A percentile compares a stretch with the other conserved stretches of the same genome.
Conservation (phyloP, 1,140 invertebrate species). For the Oncopeltus fasciatus region DNA sequence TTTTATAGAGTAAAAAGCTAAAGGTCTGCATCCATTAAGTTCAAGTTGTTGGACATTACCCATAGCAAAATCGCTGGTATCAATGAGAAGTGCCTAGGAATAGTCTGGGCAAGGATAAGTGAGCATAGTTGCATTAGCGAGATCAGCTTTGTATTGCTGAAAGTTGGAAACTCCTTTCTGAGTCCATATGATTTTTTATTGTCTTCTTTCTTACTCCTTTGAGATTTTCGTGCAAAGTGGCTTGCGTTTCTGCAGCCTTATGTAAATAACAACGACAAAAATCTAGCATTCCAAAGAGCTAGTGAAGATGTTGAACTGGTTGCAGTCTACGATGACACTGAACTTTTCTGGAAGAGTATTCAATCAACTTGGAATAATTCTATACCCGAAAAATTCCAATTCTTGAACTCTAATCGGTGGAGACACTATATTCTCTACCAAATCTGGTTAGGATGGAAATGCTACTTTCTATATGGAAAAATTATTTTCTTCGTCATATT, state of each 20-base stretch:
- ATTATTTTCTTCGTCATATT: no score
- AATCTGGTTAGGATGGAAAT: no score
- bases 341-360: no score
- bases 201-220: conserved; percentile 22
- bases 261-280: conserved; percentile 10
- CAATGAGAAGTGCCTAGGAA: neutral
- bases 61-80: neutral
- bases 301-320: neutral
- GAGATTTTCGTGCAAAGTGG: conserved; percentile 15
- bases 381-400: neutral
- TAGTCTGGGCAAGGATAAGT: neutral
- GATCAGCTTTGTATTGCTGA: conserved; percentile 16
- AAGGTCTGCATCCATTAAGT: neutral
- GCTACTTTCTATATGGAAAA: no score
- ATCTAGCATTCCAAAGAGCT: conserved; percentile 16
- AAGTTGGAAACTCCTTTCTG: conserved; percentile 8
- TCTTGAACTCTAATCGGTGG: neutral
- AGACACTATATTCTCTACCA: no score
- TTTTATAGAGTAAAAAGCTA: conserved; percentile 12
- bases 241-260: conserved; percentile 15
- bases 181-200: conserved; percentile 17
- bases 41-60: conserved; percentile 4
- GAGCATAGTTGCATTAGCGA: conserved; percentile 14
- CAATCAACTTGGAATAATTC: no score
- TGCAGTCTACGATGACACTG: neutral